Evolutionary conservation across 2,888 invertebrate species (phyloP).

Genomic region (Rhodophaea formosa): DNA sequence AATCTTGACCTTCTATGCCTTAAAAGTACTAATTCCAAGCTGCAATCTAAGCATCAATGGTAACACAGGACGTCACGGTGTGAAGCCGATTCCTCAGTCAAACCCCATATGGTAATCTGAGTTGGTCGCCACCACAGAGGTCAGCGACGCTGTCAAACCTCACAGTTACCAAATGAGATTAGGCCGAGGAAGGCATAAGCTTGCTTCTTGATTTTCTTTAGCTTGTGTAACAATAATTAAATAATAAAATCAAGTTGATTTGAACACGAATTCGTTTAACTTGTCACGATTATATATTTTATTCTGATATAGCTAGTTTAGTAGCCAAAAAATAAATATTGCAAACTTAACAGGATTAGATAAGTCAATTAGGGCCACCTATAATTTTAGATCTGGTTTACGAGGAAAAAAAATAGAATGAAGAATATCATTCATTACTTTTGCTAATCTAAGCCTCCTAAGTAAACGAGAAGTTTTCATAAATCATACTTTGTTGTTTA

Average conservation of each 20-base stretch:
- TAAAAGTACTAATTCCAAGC: slow-evolving; percentile 5
- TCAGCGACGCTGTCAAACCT: slow-evolving; percentile 79
- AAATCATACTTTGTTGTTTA: too few relatives aligned
- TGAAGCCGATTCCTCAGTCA: slow-evolving; percentile 80
- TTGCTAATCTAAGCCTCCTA: background rate
- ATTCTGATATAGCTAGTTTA: too few relatives aligned
- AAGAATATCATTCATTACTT: too few relatives aligned
- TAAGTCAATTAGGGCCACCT: too few relatives aligned
- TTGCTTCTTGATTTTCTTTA: slow-evolving; percentile 43
- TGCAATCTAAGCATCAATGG: slow-evolving; percentile 4
- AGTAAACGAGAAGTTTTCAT: too few relatives aligned
- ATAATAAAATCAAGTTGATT: background rate
- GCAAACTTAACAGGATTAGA: too few relatives aligned
- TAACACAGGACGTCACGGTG: slow-evolving; percentile 78
- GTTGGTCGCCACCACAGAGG: slow-evolving; percentile 61
- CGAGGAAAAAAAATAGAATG: background rate
- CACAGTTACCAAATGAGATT: slow-evolving; percentile 99
- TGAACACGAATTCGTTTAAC: background rate
- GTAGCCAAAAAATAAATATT: too few relatives aligned
- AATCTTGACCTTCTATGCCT: background rate
- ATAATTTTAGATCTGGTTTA: background rate
- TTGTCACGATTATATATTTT: too few relatives aligned
- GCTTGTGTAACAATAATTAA: slow-evolving; percentile 25
- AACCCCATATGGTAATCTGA: slow-evolving; percentile 95
- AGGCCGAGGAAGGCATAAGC: slow-evolving; percentile 84